Evolutionary conservation across 2,113 vertebrate genomes (phyloP).

Genomic region (Oncorhynchus mykiss): DNA sequence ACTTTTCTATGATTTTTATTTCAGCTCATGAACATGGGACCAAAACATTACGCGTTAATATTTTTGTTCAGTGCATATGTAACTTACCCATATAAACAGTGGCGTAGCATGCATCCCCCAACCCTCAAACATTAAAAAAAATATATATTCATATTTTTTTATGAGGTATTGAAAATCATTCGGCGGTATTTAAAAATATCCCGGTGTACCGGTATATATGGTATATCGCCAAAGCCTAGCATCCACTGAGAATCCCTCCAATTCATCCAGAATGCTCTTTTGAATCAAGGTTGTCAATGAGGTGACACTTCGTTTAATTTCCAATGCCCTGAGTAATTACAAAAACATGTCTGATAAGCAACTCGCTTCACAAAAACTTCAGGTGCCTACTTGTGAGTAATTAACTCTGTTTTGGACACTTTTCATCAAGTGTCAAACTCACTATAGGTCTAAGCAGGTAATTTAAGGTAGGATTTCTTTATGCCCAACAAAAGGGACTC

Average conservation of each 20-base stretch:
- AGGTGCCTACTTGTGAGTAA: background rate
- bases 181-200: too few relatives aligned
- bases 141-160: too few relatives aligned
- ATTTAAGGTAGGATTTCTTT: background rate
- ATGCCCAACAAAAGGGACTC: background rate
- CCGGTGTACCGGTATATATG: too few relatives aligned
- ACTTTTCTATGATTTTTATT: too few relatives aligned
- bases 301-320: background rate
- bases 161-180: too few relatives aligned
- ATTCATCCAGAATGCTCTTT: background rate
- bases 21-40: too few relatives aligned
- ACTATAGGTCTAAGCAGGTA: background rate
- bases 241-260: background rate
- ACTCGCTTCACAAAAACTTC: background rate
- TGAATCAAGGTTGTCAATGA: background rate
- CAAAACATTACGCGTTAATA: too few relatives aligned
- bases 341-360: background rate
- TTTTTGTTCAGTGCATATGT: too few relatives aligned
- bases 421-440: background rate
- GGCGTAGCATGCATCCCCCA: too few relatives aligned
- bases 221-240: background rate
- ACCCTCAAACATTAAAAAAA: too few relatives aligned
- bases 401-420: constrained; percentile 3
- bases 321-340: background rate
- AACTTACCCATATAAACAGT: too few relatives aligned